Evolutionary conservation across 2,113 vertebrate genomes (phyloP).

Genomic region (Alethe castanea): DNA sequence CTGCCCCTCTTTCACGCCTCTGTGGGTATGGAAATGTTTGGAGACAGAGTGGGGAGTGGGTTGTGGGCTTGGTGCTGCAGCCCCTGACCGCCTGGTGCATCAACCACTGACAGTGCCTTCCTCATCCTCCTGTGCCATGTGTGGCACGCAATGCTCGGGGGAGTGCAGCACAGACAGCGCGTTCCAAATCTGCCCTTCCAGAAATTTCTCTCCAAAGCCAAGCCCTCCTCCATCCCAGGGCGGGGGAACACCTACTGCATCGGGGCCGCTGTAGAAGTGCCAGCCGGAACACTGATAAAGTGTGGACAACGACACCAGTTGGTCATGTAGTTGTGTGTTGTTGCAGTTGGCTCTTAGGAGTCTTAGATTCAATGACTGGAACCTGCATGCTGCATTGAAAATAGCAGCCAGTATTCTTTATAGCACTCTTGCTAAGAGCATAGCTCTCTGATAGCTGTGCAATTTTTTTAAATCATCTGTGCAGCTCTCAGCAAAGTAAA

Average conservation of each 20-base stretch:
- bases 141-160: constrained; percentile 74
- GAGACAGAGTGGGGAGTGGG: constrained; percentile 59
- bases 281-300: not conserved
- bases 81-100: constrained; percentile 48
- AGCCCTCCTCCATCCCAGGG: not conserved
- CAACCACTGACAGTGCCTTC: constrained; percentile 39
- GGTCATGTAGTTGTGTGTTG: not conserved
- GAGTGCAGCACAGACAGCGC: not conserved
- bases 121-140: constrained; percentile 63
- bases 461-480: not conserved
- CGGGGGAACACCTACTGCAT: not conserved
- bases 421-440: fast-evolving
- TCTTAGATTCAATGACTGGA: not conserved
- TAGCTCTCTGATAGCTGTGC: fast-evolving
- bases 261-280: not conserved
- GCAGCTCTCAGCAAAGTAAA: not conserved
- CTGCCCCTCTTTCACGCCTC: constrained; percentile 81
- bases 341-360: not conserved
- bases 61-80: constrained; percentile 67
- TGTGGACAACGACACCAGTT: fast-evolving
- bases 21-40: constrained; percentile 74
- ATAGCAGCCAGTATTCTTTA: not conserved
- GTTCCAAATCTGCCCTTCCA: constrained; percentile 28
- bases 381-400: not conserved
- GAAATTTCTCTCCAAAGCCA: constrained; percentile 42